Evolutionary conservation across 1,140 invertebrate genomes (phyloP).

Genomic region (Anadara kagoshimensis): DNA sequence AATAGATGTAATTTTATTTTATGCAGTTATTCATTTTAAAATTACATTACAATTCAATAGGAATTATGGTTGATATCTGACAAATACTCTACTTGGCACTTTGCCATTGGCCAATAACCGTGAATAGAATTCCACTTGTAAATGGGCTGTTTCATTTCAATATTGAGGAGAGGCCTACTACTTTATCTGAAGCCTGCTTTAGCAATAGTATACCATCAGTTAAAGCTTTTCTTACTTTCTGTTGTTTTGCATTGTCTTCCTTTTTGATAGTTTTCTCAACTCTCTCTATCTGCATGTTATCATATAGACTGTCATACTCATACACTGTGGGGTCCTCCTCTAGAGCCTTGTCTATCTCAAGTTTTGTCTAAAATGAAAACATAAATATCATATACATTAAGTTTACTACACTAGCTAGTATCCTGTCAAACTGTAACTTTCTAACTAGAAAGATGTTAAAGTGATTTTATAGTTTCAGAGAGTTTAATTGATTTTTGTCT

Average conservation of each 20-base stretch:
- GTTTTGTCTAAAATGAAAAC: constrained; percentile 71
- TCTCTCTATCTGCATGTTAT: constrained; percentile 86
- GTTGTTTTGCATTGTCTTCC: constrained; percentile 49
- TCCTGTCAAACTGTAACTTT: not conserved
- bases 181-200: too few relatives aligned
- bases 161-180: too few relatives aligned
- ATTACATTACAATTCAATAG: too few relatives aligned
- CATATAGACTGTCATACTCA: constrained; percentile 96
- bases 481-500: not conserved
- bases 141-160: too few relatives aligned
- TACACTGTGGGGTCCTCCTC: constrained; percentile 93
- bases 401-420: not conserved
- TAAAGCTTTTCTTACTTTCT: too few relatives aligned
- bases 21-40: too few relatives aligned
- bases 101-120: too few relatives aligned
- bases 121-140: too few relatives aligned
- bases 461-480: not conserved
- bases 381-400: constrained; percentile 5
- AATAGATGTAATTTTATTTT: too few relatives aligned
- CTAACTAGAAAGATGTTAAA: not conserved
- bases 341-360: constrained; percentile 81
- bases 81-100: too few relatives aligned
- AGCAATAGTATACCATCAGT: too few relatives aligned
- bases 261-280: constrained; percentile 61
- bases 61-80: too few relatives aligned